Conservation (phyloP, 2,888 invertebrate species). For the Metacarcinus magister region DNA sequence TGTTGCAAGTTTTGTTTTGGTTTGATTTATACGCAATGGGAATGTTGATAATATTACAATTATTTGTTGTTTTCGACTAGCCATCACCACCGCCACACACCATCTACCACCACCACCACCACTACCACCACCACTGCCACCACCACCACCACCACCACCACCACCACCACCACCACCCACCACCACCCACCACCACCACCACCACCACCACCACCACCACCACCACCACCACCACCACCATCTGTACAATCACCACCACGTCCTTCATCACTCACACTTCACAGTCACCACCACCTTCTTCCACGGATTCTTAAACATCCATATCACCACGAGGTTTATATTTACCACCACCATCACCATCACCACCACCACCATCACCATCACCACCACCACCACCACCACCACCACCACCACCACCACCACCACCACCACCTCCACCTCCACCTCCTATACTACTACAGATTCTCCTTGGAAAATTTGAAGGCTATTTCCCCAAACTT, state of each 20-base stretch:
- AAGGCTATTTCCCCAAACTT: slow-evolving; percentile 19
- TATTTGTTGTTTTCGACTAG: too few species aligned
- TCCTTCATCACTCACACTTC: neutral
- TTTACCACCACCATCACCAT: neutral
- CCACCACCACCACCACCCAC: too few species aligned
- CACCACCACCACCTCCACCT: neutral
- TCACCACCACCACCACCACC: neutral
- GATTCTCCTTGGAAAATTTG: slow-evolving; percentile 36
- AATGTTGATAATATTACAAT: too few species aligned
- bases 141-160: too few species aligned
- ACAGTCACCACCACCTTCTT: neutral
- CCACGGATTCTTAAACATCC: too few species aligned
- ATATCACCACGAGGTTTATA: too few species aligned
- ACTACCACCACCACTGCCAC: neutral
- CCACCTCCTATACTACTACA: neutral
- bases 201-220: neutral
- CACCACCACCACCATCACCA: neutral
- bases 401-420: neutral
- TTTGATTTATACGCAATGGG: too few species aligned
- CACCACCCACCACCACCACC: too few species aligned
- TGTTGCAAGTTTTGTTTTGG: too few species aligned
- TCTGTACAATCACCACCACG: neutral
- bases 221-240: neutral
- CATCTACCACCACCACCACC: neutral
- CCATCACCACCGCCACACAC: neutral